Percentiles rank a stretch among this genome's conserved stretches.
phyloP scores from a whole-genome alignment of 2,888 invertebrate species.

The Mythimna pallens region DNA sequence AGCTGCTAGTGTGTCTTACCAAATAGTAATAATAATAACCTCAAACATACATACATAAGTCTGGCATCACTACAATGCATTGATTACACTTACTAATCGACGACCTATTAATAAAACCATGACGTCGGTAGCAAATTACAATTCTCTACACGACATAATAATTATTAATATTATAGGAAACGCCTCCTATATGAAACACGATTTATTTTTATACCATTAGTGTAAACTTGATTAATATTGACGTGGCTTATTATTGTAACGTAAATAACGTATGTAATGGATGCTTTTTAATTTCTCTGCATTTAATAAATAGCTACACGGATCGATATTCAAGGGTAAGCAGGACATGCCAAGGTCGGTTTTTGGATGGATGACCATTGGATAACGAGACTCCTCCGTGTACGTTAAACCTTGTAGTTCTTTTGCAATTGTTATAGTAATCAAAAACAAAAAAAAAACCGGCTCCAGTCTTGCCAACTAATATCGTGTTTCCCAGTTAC shows the following conservation, averaged over 20 bases:
- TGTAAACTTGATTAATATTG: conserved; percentile 7
- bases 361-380: no score
- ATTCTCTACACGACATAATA: conserved; percentile 17
- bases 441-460: no score
- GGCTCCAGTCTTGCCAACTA: no score
- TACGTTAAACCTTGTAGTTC: no score
- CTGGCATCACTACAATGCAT: conserved; percentile 11
- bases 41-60: not conserved
- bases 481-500: no score
- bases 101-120: conserved; percentile 23
- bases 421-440: no score
- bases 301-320: not conserved
- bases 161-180: conserved; percentile 24
- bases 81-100: conserved; percentile 23
- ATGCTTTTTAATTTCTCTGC: not conserved
- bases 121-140: conserved; percentile 10
- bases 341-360: no score
- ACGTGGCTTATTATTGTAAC: conserved; percentile 5
- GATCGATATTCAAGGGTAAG: no score
- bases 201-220: conserved; percentile 36
- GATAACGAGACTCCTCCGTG: no score
- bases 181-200: conserved; percentile 15
- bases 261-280: not conserved
- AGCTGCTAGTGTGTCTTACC: no score
- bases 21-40: no score